Evolutionary conservation across 2,797 vertebrate species (phyloP).

Genomic region (Moxostoma hubbsi): DNA sequence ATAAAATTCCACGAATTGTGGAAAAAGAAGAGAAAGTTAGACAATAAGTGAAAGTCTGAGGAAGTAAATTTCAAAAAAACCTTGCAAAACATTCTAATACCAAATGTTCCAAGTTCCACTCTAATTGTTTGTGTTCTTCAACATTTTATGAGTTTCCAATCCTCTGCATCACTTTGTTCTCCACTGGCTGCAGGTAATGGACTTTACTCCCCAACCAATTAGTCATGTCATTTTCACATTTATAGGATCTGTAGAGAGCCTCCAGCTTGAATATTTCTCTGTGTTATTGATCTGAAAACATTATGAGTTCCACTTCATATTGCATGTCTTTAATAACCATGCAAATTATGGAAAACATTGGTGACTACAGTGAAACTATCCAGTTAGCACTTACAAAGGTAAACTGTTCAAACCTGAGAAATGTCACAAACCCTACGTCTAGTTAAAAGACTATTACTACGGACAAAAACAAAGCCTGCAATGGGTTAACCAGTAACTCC

Average conservation of each 20-base stretch:
- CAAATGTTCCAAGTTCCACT: neutral
- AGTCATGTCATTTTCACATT: slow-evolving; percentile 36
- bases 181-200: slow-evolving; percentile 32
- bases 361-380: neutral
- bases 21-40: no score
- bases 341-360: slow-evolving; percentile 24
- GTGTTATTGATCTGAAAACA: slow-evolving; percentile 29
- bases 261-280: slow-evolving; percentile 29
- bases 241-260: slow-evolving; percentile 27
- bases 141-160: neutral
- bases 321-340: slow-evolving; percentile 34
- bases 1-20: no score
- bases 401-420: neutral
- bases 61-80: no score
- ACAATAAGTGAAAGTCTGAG: no score
- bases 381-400: neutral
- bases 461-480: no score
- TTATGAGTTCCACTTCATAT: slow-evolving; percentile 34
- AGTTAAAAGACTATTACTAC: no score
- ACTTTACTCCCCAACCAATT: slow-evolving; percentile 36
- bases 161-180: slow-evolving; percentile 24
- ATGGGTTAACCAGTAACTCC: no score
- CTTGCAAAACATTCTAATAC: no score
- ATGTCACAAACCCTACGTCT: neutral
- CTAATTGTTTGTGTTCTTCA: neutral